phyloP scores from a whole-genome alignment of 2,113 vertebrate species.

The Barbus barbus region DNA sequence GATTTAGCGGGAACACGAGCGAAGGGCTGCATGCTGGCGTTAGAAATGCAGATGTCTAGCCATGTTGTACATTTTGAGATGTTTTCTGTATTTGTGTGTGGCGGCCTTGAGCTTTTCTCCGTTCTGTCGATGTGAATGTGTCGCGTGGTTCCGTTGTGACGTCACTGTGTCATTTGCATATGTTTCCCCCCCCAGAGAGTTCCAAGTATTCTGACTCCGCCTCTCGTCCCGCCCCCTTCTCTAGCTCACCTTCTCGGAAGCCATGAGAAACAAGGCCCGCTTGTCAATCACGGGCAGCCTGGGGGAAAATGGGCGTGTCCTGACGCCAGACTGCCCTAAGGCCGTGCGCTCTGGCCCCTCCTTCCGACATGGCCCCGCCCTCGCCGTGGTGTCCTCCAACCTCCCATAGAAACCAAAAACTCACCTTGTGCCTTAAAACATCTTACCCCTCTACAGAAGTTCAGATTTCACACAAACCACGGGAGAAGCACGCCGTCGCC shows the following conservation, averaged over 20 bases:
- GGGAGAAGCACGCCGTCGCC: not conserved
- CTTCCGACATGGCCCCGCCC: slow-evolving; percentile 91
- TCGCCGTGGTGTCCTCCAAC: slow-evolving; percentile 96
- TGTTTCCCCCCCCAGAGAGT: not conserved
- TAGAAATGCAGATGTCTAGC: slow-evolving; percentile 97
- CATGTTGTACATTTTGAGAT: slow-evolving; percentile 53
- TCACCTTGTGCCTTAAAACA: slow-evolving; percentile 95
- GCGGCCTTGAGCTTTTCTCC: slow-evolving; percentile 60
- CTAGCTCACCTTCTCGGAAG: slow-evolving; percentile 97
- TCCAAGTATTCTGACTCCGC: slow-evolving; percentile 56
- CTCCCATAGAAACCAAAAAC: slow-evolving; percentile 99
- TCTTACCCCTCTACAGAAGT: slow-evolving; percentile 27
- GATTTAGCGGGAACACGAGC: slow-evolving; percentile 25
- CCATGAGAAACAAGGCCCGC: slow-evolving; percentile 99
- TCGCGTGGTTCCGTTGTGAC: not conserved
- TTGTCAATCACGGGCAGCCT: slow-evolving; percentile 97
- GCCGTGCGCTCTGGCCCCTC: slow-evolving; percentile 90
- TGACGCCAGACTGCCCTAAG: slow-evolving; percentile 97
- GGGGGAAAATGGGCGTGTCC: slow-evolving; percentile 91
- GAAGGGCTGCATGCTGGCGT: slow-evolving; percentile 58
- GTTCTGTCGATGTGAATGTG: slow-evolving; percentile 29
- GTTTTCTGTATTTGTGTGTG: slow-evolving; percentile 75
- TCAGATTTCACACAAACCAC: slow-evolving; percentile 13
- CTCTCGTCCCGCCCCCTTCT: slow-evolving; percentile 62
- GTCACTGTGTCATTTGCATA: slow-evolving; percentile 35